These are phyloP conservation scores for Drosophila yakuba DNA, from an alignment of 1,140 invertebrate species.

Conservation along the genomic window DNA sequence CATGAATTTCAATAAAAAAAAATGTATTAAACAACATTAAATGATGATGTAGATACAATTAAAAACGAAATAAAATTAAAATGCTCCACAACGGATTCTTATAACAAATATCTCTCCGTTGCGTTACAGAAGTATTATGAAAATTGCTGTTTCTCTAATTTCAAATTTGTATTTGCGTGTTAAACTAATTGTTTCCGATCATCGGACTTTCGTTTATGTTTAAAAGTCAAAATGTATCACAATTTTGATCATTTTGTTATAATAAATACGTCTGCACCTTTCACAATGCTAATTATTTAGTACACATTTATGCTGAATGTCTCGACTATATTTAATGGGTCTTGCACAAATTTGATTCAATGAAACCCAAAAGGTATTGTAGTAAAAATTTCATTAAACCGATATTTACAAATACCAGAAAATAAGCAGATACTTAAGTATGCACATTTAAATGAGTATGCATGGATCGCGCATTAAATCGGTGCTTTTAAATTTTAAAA, in stretches of 20 bases:
- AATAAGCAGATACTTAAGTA: slow-evolving; percentile 23
- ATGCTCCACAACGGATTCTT: slow-evolving; percentile 37
- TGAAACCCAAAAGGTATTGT: slow-evolving; percentile 43
- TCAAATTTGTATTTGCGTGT: slow-evolving; percentile 21
- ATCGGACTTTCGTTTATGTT: slow-evolving; percentile 49
- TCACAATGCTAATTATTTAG: slow-evolving; percentile 50
- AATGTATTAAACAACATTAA: slow-evolving; percentile 21
- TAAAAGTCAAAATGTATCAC: slow-evolving; percentile 77
- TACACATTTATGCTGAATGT: slow-evolving; percentile 58
- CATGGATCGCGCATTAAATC: slow-evolving; percentile 8
- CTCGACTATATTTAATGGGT: slow-evolving; percentile 36
- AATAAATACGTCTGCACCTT: slow-evolving; percentile 48
- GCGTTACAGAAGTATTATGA: slow-evolving; percentile 32
- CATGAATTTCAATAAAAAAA: slow-evolving; percentile 39
- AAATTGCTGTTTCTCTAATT: slow-evolving; percentile 32
- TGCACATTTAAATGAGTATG: slow-evolving; percentile 29
- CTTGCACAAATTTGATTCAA: slow-evolving; percentile 54
- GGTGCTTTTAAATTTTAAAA: slow-evolving; percentile 35
- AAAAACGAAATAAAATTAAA: slow-evolving; percentile 47
- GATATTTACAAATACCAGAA: slow-evolving; percentile 81
- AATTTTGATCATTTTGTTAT: slow-evolving; percentile 72
- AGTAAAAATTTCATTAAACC: slow-evolving; percentile 34
- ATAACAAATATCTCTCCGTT: slow-evolving; percentile 72
- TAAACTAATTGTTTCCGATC: slow-evolving; percentile 43
- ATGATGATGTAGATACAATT: slow-evolving; percentile 24